phyloP scores from a whole-genome alignment of 2,113 vertebrate genomes.

The Carassius gibelio region DNA sequence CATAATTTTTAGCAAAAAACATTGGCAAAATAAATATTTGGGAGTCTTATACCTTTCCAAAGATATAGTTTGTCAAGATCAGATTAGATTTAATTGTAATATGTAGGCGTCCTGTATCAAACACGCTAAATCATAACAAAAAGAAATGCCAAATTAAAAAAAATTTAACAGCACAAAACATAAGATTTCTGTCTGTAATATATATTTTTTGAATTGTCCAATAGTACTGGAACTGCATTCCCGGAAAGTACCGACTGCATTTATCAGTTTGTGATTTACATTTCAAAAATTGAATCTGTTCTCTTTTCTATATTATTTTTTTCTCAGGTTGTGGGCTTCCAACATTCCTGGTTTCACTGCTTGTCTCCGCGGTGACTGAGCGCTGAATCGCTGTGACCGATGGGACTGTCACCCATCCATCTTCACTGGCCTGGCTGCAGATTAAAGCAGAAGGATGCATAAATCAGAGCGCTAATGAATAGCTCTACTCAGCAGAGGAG shows the following conservation, averaged over 20 bases:
- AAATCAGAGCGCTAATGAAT: conserved; percentile 68
- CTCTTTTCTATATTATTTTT: not conserved
- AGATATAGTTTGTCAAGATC: too few relatives aligned
- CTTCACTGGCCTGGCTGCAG: conserved; percentile 69
- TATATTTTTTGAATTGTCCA: too few relatives aligned
- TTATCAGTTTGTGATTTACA: not conserved
- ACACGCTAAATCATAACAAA: not conserved
- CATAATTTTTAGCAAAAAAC: too few relatives aligned
- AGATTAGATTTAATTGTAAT: too few relatives aligned
- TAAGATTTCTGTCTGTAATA: not conserved
- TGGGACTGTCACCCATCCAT: conserved; percentile 76
- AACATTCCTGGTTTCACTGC: conserved; percentile 18
- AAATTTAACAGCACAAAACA: not conserved
- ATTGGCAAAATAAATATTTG: too few relatives aligned
- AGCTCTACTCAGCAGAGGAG: conserved; percentile 60
- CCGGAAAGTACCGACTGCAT: not conserved
- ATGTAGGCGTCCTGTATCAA: not conserved
- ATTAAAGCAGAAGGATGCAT: conserved; percentile 73
- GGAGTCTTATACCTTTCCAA: too few relatives aligned
- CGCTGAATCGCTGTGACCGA: conserved; percentile 58
- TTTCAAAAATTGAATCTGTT: conserved; percentile 15
- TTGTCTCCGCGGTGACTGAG: conserved; percentile 48
- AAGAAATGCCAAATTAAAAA: not conserved
- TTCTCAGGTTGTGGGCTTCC: not conserved
- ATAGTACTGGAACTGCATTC: not conserved